These are phyloP conservation scores for Heliconius himera DNA, from an alignment of 1,140 invertebrate genomes.

Conservation along the genomic window DNA sequence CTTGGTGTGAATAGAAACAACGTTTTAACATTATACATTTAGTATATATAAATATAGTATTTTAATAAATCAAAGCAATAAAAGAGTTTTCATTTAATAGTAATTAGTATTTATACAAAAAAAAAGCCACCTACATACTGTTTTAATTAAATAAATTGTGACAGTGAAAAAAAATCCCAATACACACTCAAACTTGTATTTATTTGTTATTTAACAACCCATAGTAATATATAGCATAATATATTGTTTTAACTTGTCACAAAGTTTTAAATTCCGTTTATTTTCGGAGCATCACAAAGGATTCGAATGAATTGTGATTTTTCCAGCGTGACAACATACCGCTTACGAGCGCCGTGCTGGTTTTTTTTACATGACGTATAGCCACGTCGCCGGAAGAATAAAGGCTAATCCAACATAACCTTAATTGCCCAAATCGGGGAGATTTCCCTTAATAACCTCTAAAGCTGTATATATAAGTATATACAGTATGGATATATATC, in stretches of 20 bases:
- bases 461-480: neutral
- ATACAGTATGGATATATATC: neutral
- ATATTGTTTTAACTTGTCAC: conserved; percentile 13
- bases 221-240: conserved; percentile 9
- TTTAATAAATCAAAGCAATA: no score
- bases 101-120: no score
- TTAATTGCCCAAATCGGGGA: conserved; percentile 16
- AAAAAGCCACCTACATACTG: neutral
- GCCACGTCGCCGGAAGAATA: conserved; percentile 11
- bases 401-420: conserved; percentile 22
- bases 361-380: conserved; percentile 23
- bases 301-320: conserved; percentile 29
- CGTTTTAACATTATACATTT: no score
- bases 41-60: no score
- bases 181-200: neutral
- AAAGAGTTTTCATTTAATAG: no score
- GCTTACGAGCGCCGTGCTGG: conserved; percentile 17
- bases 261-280: neutral
- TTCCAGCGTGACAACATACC: conserved; percentile 23
- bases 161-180: neutral
- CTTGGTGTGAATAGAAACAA: no score
- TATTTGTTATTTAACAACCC: conserved; percentile 1
- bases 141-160: neutral
- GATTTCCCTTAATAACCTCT: neutral
- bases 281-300: conserved; percentile 21